Evolutionary conservation across 2,888 invertebrate genomes (phyloP).

Genomic region (Mesorhabditis spiculigera): DNA sequence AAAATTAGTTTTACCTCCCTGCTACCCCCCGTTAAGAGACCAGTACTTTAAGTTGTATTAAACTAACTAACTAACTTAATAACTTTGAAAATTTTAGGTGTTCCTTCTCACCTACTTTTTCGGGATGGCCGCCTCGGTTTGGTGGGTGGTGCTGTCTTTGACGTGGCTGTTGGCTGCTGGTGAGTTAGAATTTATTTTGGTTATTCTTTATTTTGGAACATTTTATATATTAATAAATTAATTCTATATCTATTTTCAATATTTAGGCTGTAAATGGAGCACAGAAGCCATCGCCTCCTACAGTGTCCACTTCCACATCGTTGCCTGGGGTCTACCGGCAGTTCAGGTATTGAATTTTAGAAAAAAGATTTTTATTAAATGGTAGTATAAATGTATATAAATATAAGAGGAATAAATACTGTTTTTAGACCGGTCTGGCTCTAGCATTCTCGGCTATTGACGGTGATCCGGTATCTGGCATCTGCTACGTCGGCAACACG

Average conservation of each 20-base stretch:
- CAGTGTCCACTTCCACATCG: slow-evolving; percentile 90
- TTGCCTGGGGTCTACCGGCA: slow-evolving; percentile 91
- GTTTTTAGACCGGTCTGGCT: not conserved
- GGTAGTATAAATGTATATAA: too few relatives aligned
- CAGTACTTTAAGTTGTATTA: not conserved
- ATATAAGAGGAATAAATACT: too few relatives aligned
- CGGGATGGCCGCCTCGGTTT: slow-evolving; percentile 95
- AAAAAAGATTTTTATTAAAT: not conserved
- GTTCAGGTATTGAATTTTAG: slow-evolving; percentile 66
- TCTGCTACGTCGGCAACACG: slow-evolving; percentile 92
- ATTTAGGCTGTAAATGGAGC: slow-evolving; percentile 80
- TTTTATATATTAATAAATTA: not conserved
- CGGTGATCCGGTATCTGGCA: slow-evolving; percentile 90
- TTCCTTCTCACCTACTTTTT: slow-evolving; percentile 95
- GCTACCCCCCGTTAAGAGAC: too few relatives aligned
- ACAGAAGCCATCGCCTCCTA: slow-evolving; percentile 93
- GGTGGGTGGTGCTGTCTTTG: slow-evolving; percentile 67
- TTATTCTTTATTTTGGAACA: too few relatives aligned
- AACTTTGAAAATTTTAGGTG: slow-evolving; percentile 63
- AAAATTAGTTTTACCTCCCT: too few relatives aligned
- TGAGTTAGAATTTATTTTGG: not conserved
- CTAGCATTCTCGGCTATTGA: slow-evolving; percentile 81
- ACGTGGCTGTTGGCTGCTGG: slow-evolving; percentile 46
- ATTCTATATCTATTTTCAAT: slow-evolving; percentile 64
- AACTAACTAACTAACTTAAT: not conserved